Evolutionary conservation across 2,888 invertebrate species (phyloP), one percentile per base, ranked within the genome.

Genomic region (Hirudinaria manillensis): DNA sequence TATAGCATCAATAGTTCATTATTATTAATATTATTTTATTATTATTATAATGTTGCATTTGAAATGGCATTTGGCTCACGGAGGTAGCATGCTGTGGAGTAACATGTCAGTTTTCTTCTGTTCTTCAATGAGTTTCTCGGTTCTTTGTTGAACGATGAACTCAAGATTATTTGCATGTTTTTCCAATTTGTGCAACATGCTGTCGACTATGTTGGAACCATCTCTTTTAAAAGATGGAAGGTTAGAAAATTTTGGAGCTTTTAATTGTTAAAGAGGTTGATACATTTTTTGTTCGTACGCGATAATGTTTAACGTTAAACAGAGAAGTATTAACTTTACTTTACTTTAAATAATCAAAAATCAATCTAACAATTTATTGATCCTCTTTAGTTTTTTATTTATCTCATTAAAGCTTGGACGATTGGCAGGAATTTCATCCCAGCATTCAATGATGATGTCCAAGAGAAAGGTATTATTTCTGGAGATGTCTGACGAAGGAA

Each of bases 31-130:
- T 61, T n/a, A 61, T 61, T 61, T 27, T 13, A 13, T 24, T n/a
- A 29, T 61, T 61, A 29, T 19, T 61, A 27, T 61, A 1, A 61
- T n/a, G 6, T n/a, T 24, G 13, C 6, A 61, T 61, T 3, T 7
- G 29, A 61, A 61, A 61, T 27, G 24, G n/a, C 29, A 27, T 61
- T 29, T 27, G 29, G 32, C 82, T 6, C 80, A 80, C 74, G 81
- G 81, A 2, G 83, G 83, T 45, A 83, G 76, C 82, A 83, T 82
- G 77, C 82, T 83, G 72, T 83, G 82, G 13, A 83, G 78, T 34
- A 83, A 75, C 1, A 79, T 79, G 74, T 83, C 82, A 0, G 83
- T 81, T n/a, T 82, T 79, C 77, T 81, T 81, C 75, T 82, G 80
- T 77, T 83, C 83, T 55, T 75, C 74, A 27, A 77, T 55, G 21